phyloP scores from a whole-genome alignment of 92 coral and sea anemone species.

The Isaurus tuberculatus region DNA sequence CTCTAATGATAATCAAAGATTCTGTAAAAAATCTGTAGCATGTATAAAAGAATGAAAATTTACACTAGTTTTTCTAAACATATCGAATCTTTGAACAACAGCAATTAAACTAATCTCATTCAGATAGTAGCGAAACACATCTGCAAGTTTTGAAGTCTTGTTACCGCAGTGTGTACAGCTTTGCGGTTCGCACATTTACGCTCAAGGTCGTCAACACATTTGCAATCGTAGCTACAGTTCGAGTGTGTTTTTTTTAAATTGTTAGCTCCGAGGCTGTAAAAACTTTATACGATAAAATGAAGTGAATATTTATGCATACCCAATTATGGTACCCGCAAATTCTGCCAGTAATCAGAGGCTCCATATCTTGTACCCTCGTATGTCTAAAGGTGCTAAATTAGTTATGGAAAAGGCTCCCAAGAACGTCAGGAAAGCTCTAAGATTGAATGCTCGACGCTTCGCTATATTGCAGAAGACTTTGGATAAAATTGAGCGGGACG shows the following conservation, averaged over 20 bases:
- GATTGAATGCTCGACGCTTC: conserved; percentile 25
- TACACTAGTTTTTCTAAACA: neutral
- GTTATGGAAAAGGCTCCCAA: conserved; percentile 40
- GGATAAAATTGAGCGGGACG: conserved; percentile 32
- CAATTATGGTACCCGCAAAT: conserved; percentile 37
- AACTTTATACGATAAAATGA: neutral
- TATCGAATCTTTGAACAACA: neutral
- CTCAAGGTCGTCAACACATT: too few species aligned
- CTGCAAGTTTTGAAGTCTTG: too few species aligned
- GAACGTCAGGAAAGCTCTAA: conserved; percentile 18
- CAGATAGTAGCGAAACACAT: neutral
- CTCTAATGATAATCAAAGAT: neutral
- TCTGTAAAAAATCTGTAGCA: neutral
- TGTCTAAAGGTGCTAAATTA: conserved; percentile 22
- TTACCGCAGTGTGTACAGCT: too few species aligned
- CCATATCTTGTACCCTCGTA: conserved; percentile 37
- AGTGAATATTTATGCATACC: neutral
- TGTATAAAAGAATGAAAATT: neutral
- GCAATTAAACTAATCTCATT: neutral
- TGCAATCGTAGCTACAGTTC: too few species aligned
- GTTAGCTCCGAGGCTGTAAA: neutral
- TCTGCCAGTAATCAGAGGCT: conserved; percentile 44
- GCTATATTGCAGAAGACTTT: conserved; percentile 32
- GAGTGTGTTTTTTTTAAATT: neutral
- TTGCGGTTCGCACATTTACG: too few species aligned